Evolutionary conservation across 2,888 invertebrate species (phyloP).

Genomic region (Nemoura dubitans): DNA sequence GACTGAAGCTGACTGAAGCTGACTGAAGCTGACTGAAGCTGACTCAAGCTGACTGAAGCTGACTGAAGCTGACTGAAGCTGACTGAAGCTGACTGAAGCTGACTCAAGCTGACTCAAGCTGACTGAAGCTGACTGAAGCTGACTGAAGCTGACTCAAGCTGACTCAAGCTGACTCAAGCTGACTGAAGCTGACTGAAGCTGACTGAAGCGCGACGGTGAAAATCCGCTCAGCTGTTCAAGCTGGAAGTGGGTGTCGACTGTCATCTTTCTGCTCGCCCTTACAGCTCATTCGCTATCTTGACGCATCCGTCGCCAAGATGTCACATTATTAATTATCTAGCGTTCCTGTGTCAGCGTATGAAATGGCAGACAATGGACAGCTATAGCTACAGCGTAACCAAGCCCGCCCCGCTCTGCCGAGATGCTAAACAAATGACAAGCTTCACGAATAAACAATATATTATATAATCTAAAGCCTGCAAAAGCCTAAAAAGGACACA

Average conservation of each 20-base stretch:
- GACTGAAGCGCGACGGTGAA: too few species aligned
- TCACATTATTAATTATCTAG: conserved; percentile 1
- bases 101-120: neutral
- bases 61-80: neutral
- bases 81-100: neutral
- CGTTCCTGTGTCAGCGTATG: neutral
- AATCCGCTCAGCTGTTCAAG: neutral
- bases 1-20: neutral
- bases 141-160: too few species aligned
- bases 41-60: neutral
- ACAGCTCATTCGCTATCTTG: conserved; percentile 12
- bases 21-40: too few species aligned
- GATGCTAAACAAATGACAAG: neutral
- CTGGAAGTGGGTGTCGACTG: neutral
- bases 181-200: neutral
- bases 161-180: neutral
- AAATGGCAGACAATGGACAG: neutral
- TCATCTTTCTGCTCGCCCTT: conserved; percentile 7
- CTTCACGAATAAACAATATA: neutral
- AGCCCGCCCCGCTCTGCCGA: neutral
- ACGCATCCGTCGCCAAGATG: neutral
- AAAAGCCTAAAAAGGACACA: neutral
- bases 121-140: neutral
- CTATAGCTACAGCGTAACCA: neutral
- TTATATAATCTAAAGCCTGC: neutral